phyloP scores from a whole-genome alignment of 1,140 invertebrate species.

The Aphelenchoides besseyi region DNA sequence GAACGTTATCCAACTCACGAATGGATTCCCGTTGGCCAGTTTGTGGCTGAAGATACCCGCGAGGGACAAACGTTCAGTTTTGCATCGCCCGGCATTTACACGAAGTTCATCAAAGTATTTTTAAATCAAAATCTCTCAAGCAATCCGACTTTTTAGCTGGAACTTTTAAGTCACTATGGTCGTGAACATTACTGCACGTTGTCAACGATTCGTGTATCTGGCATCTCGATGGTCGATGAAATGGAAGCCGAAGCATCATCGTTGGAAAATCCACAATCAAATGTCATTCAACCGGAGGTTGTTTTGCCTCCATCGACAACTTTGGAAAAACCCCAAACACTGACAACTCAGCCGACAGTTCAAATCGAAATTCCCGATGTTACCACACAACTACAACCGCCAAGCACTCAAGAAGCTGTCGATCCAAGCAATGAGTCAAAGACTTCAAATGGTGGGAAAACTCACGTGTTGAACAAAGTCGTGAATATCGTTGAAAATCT shows the following conservation, averaged over 20 bases:
- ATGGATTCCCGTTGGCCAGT: slow-evolving; percentile 82
- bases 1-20: slow-evolving; percentile 86
- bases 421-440: slow-evolving; percentile 7
- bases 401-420: neutral
- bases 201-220: slow-evolving; percentile 83
- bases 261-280: neutral
- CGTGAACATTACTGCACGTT: slow-evolving; percentile 95
- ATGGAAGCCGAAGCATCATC: slow-evolving; percentile 62
- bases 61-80: slow-evolving; percentile 79
- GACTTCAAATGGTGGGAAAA: neutral
- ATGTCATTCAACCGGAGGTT: neutral
- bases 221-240: slow-evolving; percentile 70
- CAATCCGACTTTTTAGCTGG: slow-evolving; percentile 66
- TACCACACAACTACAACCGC: neutral
- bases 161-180: slow-evolving; percentile 86
- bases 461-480: slow-evolving; percentile 20
- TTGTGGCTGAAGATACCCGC: slow-evolving; percentile 79
- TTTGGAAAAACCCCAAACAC: neutral
- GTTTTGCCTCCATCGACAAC: neutral
- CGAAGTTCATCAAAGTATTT: slow-evolving; percentile 77
- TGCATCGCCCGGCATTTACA: slow-evolving; percentile 75
- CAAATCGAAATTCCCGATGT: neutral
- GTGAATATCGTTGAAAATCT: slow-evolving; percentile 14
- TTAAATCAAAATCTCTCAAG: slow-evolving; percentile 22
- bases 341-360: neutral